Conservation (phyloP, 2,797 vertebrate genomes). For the Coregonus sp. region DNA sequence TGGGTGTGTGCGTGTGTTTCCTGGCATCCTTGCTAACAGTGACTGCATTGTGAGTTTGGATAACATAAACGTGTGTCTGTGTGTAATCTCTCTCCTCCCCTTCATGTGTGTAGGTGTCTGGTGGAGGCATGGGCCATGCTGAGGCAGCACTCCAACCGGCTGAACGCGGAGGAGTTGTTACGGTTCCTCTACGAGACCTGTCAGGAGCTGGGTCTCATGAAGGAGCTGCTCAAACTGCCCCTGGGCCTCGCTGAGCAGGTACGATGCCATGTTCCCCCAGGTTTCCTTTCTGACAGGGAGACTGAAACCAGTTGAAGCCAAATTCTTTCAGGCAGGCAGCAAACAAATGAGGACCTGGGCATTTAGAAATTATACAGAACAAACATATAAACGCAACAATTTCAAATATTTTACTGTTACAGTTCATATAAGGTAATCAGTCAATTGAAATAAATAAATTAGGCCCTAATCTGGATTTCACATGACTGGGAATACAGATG, state of each 20-base stretch:
- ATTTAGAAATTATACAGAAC: too few species aligned
- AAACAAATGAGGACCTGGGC: too few species aligned
- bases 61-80: not conserved
- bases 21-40: not conserved
- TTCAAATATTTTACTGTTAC: too few species aligned
- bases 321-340: too few species aligned
- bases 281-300: not conserved
- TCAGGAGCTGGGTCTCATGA: slow-evolving; percentile 89
- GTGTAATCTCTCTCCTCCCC: not conserved
- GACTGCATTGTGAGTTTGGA: not conserved
- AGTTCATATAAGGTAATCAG: too few species aligned
- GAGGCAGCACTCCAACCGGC: slow-evolving; percentile 79
- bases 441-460: too few species aligned
- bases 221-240: slow-evolving; percentile 91
- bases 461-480: too few species aligned
- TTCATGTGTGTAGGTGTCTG: slow-evolving; percentile 79
- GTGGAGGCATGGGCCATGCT: slow-evolving; percentile 88
- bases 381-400: too few species aligned
- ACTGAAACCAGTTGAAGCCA: not conserved
- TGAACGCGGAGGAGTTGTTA: slow-evolving; percentile 84
- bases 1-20: slow-evolving; percentile 52
- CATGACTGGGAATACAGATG: too few species aligned
- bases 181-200: slow-evolving; percentile 86
- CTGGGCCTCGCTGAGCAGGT: slow-evolving; percentile 87
- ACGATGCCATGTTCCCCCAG: not conserved